Evolutionary conservation across 2,888 invertebrate genomes (phyloP).

Genomic region (Dione vanillae): DNA sequence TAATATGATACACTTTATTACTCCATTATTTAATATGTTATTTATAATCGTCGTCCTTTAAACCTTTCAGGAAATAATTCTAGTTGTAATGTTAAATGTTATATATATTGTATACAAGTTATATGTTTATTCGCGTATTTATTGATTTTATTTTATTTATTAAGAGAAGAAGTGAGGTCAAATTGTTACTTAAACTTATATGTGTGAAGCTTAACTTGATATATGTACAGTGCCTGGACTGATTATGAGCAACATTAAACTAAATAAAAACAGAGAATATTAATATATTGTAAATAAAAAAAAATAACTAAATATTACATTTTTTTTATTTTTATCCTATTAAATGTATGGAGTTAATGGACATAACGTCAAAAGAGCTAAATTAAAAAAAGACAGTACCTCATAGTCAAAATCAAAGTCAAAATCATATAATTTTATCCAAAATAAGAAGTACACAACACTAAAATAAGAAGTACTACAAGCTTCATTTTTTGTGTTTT

Average conservation of each 20-base stretch:
- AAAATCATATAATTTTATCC: too few species aligned
- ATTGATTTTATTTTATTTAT: too few species aligned
- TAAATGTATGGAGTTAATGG: too few species aligned
- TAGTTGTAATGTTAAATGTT: slow-evolving; percentile 18
- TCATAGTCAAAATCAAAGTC: too few species aligned
- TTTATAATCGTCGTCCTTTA: slow-evolving; percentile 56
- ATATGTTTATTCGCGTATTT: background rate
- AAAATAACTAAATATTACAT: slow-evolving; percentile 48
- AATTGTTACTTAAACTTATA: slow-evolving; percentile 50
- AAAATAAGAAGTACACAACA: too few species aligned
- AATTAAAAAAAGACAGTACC: too few species aligned
- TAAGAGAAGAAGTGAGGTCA: slow-evolving; percentile 74
- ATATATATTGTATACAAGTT: slow-evolving; percentile 31
- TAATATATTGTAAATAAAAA: slow-evolving; percentile 84
- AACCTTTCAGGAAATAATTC: slow-evolving; percentile 54
- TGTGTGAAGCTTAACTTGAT: slow-evolving; percentile 65
- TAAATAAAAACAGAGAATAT: slow-evolving; percentile 75
- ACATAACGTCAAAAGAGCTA: too few species aligned
- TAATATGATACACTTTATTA: background rate
- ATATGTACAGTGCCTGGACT: slow-evolving; percentile 76
- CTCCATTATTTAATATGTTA: background rate
- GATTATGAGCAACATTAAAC: slow-evolving; percentile 65
- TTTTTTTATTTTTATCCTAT: slow-evolving; percentile 30
- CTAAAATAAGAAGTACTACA: too few species aligned
- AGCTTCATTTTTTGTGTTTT: too few species aligned